Evolutionary conservation across 1,140 invertebrate genomes (phyloP).

Genomic region (Drosophila miranda): DNA sequence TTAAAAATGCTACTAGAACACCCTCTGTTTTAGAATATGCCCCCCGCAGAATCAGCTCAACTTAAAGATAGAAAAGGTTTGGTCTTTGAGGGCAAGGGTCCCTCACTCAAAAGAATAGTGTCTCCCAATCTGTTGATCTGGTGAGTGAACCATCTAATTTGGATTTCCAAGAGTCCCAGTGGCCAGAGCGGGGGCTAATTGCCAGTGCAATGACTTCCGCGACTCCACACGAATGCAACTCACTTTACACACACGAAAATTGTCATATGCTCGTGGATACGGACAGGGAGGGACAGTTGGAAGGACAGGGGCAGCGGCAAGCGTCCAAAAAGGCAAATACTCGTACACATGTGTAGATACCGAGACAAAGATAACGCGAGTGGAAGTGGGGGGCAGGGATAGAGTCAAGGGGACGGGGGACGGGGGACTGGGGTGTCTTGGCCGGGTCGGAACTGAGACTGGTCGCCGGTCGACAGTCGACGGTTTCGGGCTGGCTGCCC

Average conservation of each 20-base stretch:
- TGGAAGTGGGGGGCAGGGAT: background rate
- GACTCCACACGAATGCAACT: slow-evolving; percentile 65
- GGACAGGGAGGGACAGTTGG: slow-evolving; percentile 46
- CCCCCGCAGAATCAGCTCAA: no score
- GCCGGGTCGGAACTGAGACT: slow-evolving; percentile 32
- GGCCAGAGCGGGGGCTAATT: slow-evolving; percentile 22
- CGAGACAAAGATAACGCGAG: slow-evolving; percentile 67
- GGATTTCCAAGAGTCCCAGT: slow-evolving; percentile 4
- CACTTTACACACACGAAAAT: slow-evolving; percentile 19
- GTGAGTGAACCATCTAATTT: background rate
- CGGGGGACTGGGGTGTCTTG: slow-evolving; percentile 5
- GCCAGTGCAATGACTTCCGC: slow-evolving; percentile 71
- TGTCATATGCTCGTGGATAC: slow-evolving; percentile 31
- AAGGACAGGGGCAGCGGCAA: slow-evolving; percentile 1
- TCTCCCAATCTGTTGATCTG: no score
- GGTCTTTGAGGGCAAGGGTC: no score
- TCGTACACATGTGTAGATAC: slow-evolving; percentile 60
- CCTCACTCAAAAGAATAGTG: no score
- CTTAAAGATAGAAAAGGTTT: no score
- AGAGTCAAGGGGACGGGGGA: background rate
- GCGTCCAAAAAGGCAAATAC: slow-evolving; percentile 35
- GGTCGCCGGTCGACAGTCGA: background rate
- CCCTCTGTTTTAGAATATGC: no score
- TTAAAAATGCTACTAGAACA: no score
- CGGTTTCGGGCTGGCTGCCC: slow-evolving; percentile 41